These are phyloP conservation scores for human DNA, from an alignment of 2,113 vertebrate species.

Conservation along the genomic window DNA sequence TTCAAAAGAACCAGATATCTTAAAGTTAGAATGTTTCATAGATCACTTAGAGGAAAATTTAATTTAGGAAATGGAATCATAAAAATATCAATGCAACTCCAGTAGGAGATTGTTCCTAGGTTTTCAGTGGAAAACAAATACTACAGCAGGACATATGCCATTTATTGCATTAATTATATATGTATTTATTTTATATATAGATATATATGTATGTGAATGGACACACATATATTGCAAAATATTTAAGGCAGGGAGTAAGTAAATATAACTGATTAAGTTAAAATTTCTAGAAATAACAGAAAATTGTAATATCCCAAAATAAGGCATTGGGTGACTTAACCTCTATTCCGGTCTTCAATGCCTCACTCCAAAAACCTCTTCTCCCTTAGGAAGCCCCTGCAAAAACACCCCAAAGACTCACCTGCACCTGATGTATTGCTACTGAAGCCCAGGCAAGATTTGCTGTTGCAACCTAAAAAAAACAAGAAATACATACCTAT, in stretches of 20 bases:
- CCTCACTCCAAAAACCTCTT: accelerated
- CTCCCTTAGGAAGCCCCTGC: background rate
- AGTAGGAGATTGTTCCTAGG: background rate
- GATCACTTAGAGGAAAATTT: background rate
- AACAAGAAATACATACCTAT: background rate
- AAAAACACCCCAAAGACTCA: conserved; percentile 72
- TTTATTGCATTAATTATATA: background rate
- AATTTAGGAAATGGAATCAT: background rate
- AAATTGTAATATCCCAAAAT: background rate
- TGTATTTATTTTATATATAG: no score
- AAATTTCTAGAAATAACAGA: background rate
- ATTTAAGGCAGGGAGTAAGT: background rate
- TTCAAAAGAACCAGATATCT: background rate
- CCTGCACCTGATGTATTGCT: conserved; percentile 99
- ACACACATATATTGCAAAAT: accelerated
- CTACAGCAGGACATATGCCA: accelerated
- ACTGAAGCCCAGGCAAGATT: conserved; percentile 98
- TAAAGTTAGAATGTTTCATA: background rate
- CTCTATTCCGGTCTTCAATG: accelerated
- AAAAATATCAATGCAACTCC: background rate
- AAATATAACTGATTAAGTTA: no score
- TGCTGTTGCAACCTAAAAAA: conserved; percentile 94
- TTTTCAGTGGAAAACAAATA: background rate
- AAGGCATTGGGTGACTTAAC: background rate
- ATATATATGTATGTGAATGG: no score